These are phyloP conservation scores for Coregonus ussuriensis DNA, from an alignment of 2,797 vertebrate genomes.

Conservation along the genomic window DNA sequence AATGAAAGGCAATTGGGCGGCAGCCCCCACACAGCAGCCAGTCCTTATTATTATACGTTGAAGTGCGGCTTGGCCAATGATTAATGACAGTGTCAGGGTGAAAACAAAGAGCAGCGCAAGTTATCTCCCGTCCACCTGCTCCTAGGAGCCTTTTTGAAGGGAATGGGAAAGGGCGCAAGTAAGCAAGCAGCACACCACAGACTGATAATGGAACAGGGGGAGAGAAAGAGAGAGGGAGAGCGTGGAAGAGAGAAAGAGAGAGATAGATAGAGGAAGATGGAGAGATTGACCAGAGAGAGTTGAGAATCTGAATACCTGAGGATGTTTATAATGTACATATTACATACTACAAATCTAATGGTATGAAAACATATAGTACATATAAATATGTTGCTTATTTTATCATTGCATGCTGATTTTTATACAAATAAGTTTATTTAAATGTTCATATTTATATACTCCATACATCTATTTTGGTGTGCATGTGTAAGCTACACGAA, in stretches of 20 bases:
- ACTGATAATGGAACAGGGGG: slow-evolving; percentile 81
- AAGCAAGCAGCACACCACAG: slow-evolving; percentile 67
- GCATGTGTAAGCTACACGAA: slow-evolving; percentile 79
- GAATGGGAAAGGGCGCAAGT: slow-evolving; percentile 81
- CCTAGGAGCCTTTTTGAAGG: slow-evolving; percentile 88
- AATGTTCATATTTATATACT: not conserved
- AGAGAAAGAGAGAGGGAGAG: slow-evolving; percentile 73
- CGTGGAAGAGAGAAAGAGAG: slow-evolving; percentile 44
- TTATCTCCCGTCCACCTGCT: slow-evolving; percentile 99
- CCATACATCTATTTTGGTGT: slow-evolving; percentile 29
- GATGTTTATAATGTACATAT: not conserved
- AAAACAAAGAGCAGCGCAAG: slow-evolving; percentile 98
- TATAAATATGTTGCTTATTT: not conserved
- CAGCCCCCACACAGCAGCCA: slow-evolving; percentile 93
- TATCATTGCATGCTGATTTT: not conserved
- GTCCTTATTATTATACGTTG: slow-evolving; percentile 99
- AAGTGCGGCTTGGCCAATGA: slow-evolving; percentile 99
- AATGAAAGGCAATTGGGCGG: slow-evolving; percentile 98
- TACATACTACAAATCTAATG: not conserved
- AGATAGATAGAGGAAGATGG: slow-evolving; percentile 35
- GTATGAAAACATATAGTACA: slow-evolving; percentile 15
- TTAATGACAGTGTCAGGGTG: slow-evolving; percentile 98
- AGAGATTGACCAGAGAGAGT: slow-evolving; percentile 84
- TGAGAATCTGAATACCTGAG: slow-evolving; percentile 82
- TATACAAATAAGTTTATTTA: not conserved